Base-by-base conservation (phyloP, 2,888 invertebrate genomes). In the Aquatica leii region DNA sequence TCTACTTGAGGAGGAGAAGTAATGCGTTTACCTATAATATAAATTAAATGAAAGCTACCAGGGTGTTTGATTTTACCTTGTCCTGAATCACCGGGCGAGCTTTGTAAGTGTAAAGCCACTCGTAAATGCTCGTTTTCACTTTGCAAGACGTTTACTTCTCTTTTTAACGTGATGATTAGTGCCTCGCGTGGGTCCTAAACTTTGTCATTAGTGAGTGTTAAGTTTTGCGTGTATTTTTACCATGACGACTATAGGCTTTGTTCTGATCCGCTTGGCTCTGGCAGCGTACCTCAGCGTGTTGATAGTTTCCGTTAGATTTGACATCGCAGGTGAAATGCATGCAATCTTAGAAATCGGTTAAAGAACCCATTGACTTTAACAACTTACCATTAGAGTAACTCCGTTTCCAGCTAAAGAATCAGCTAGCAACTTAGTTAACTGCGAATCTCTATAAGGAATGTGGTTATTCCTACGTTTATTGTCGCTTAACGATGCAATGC, bases 361-460 rank as follows among this genome's bases (percentile, higher is more conserved):
- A 24, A 24, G 24, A 41, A 43, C 14, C 8, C 11, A 55, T 34
- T 24, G 6, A 24, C 24, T 4, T 24, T 24, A 24, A 24, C 21
- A 15, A 17, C 78, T 83, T 83, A 94, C 95, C 97, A 97, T 97
- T 9, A 97, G 84, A 0, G 97, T 95, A 4, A 96, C 95, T 3
- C 97, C 97, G 77, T 93, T 95, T 41, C 97, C 97, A 0, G 96
- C 95, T 3, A 97, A 85, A 73, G 96, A 96, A 80, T 97, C 97
- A 0, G 97, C 95, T 55, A 97, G 81, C 3, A 97, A 83, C 81
- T 97, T 97, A 4, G 97, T 97, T 52, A 97, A 84, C 80, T 97
- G 95, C 77, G 95, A 95, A 82, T 97, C 97, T 73, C 97, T 83
- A 81, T 97, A 97, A 0, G 97, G 97, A 66, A 97, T 96, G 80